Evolutionary conservation across 1,140 invertebrate species (phyloP), one percentile per base, ranked within the genome.

Genomic region (Schlechtendalia chinensis): DNA sequence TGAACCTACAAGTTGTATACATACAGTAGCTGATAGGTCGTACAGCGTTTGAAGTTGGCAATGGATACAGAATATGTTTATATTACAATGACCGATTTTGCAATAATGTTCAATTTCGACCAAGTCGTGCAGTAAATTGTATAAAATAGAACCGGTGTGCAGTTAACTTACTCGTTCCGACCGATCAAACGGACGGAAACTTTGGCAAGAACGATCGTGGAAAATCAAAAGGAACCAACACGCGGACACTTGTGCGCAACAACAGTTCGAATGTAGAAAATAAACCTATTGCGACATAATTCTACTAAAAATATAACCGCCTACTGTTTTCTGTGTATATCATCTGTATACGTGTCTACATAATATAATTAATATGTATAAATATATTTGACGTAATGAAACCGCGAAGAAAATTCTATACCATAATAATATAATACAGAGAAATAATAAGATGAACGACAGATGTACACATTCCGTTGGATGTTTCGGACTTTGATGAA

Each of bases 131-230:
- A 47, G 22, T 69, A 47, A 67, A 1, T n/a, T 32, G 16, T 24
- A 27, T 17, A 47, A 47, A 24, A 69, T 16, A 50, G 67, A 17
- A 50, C 39, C 47, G 39, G 16, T 27, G 45, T 22, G 11, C 12
- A 50, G 17, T 11, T 24, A 67, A n/a, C n/a, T 27, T 5, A 0
- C 5, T 69, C 5, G 14, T 69, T 54, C 54, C 16, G 8, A 29
- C 24, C 69, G n/a, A 27, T 53, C 17, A 29, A 53, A 72, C 29
- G 69, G 50, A 72, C 69, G 69, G 50, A 72, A 53, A 72, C 1
- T 3, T 72, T 54, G 12, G 54, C 50, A 54, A 72, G 17, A 72
- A 54, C 14, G 54, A 54, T 32, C 10, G 47, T 54, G 19, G 17
- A 72, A 53, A 72, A 54, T 29, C 53, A 29, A 54, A 72, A 72